Conservation (phyloP, 1,140 invertebrate genomes). For the Helicoverpa armigera region DNA sequence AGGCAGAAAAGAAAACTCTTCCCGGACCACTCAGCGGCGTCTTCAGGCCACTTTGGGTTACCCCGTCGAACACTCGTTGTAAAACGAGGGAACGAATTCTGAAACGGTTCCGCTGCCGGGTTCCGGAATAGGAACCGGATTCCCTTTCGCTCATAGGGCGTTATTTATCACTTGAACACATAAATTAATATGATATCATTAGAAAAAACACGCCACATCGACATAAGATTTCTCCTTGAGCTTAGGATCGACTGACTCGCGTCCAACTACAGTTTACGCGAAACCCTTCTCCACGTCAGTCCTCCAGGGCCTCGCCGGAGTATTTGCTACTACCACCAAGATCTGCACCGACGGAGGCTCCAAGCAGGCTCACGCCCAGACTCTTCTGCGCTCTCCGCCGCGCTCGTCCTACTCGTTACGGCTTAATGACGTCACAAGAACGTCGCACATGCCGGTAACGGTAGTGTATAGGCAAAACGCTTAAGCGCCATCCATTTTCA, state of each 20-base stretch:
- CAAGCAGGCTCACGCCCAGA: constrained; percentile 92
- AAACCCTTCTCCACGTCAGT: constrained; percentile 96
- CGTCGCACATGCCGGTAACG: constrained; percentile 74
- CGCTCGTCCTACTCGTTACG: constrained; percentile 90
- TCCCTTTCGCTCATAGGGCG: constrained; percentile 89
- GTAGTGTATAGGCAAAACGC: constrained; percentile 90
- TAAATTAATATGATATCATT: neutral
- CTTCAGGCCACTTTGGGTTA: constrained; percentile 87
- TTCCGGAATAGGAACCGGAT: constrained; percentile 92
- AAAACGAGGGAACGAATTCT: constrained; percentile 88
- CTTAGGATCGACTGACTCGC: constrained; percentile 96
- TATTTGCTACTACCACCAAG: constrained; percentile 96
- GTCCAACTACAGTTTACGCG: constrained; percentile 96
- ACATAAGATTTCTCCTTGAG: constrained; percentile 89
- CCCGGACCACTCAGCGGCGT: constrained; percentile 91
- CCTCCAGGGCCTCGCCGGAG: constrained; percentile 93
- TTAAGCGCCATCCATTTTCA: constrained; percentile 96
- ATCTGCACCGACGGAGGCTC: constrained; percentile 94
- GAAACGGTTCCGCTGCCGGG: constrained; percentile 90
- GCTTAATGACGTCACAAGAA: constrained; percentile 62
- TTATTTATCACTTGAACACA: constrained; percentile 63
- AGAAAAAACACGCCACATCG: constrained; percentile 84
- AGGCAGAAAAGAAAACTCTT: constrained; percentile 94
- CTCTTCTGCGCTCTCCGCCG: constrained; percentile 91
- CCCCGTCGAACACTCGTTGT: constrained; percentile 80